Base-by-base conservation (phyloP, 2,113 vertebrate genomes). In the Manacus vitellinus region DNA sequence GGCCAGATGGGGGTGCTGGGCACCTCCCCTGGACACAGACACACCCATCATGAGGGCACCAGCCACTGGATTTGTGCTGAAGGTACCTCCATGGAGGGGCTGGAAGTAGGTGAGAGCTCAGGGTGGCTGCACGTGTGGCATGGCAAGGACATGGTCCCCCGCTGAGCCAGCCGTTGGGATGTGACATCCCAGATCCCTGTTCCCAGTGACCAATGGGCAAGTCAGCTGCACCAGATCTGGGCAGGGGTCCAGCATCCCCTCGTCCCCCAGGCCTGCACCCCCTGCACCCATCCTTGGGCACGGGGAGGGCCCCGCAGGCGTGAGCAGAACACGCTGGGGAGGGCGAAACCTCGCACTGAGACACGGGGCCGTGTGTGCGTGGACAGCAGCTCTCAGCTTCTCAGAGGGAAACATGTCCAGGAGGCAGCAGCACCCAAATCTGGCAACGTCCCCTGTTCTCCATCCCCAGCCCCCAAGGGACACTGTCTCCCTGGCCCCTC, bases 291-390 rank as follows among this genome's bases (percentile, higher is more conserved):
- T 28, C 21, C 41, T 37, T 27, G 28, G n/a, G 25, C 41, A 35
- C 0, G 0, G 13, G 49, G n/a, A 81, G n/a, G 62, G 67, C 51
- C n/a, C 62, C 0, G 0, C 6, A 4, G 37, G 41, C 35, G 25
- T 1, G 2, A 0, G 6, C 37, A 68, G 41, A 58, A 33, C 24
- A 31, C 12, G 22, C 18, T 2, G 2, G 59, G 21, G 37, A 0
- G 4, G 43, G 37, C 1, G 4, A 59, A 33, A 23, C 13, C 4
- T n/a, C 0, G 0, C 30, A 20, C 14, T 4, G 8, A 37, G 22
- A 63, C 3, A 0, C 0, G 1, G 65, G 54, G 61, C 24, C 2
- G 0, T 0, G 0, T 3, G 12, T 3, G 5, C 0, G 0, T 1
- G 28, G 43, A 13, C 4, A 2, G 75, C 44, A 43, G 47, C 61